Evolutionary conservation across 2,888 invertebrate genomes (phyloP), one percentile per base, ranked within the genome.

Genomic region (Apamea epomidion): DNA sequence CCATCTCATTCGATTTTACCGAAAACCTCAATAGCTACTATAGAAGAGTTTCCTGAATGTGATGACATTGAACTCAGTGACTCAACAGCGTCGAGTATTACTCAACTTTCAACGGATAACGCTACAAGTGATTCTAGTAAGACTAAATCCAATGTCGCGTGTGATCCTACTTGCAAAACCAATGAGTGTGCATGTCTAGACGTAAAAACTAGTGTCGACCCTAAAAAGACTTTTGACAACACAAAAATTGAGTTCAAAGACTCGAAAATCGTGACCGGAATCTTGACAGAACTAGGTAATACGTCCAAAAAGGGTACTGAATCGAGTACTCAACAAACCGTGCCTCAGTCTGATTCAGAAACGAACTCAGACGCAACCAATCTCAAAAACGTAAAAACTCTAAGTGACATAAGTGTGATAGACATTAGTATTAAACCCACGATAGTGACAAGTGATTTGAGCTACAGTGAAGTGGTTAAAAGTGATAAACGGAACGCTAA

Each of bases 391-490:
- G 51, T 67, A 58, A 68, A 76, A 68, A 65, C 18, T 25, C 21
- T 69, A 70, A 81, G 68, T 74, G 78, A 86, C 32, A 10, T 16
- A 68, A 74, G 76, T 88, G 88, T 88, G 80, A 88, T 83, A 83
- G 88, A 88, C 8, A 2, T 70, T 84, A 88, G 82, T 89, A 87
- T 89, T 87, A 90, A 83, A 83, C 77, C 82, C 7, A 80, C 60
- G 29, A 45, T 87, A 45, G 88, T 90, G 12, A 87, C 58, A 84
- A 84, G 83, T 89, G 89, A 88, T 76, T 80, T 90, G 78, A 86
- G 77, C 37, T 92, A 92, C 83, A 93, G 91, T 91, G 92, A 92
- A 75, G 89, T 91, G 79, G 85, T 91, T n/a, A 93, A 91, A 90
- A 92, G 92, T 87, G 91, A 92, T 83, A 89, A 87, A 85, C 89